Conservation (phyloP, 2,113 vertebrate species). For the Paradoxurus hermaphroditus region DNA sequence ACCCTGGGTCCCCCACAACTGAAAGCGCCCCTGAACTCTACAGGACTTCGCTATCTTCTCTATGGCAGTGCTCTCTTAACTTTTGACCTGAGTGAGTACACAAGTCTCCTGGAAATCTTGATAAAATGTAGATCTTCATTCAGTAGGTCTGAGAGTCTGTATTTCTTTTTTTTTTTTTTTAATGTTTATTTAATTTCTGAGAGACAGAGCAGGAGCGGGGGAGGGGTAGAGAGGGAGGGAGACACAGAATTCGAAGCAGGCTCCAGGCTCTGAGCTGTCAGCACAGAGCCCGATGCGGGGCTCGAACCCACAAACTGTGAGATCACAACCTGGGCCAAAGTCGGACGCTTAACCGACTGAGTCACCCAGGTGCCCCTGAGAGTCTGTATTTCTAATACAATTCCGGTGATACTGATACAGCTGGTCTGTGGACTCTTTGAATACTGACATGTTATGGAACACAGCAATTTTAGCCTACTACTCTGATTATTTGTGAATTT, state of each 20-base stretch:
- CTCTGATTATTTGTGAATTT: neutral
- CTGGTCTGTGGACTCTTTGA: neutral
- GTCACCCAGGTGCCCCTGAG: no score
- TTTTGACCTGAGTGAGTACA: neutral
- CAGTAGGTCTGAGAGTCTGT: neutral
- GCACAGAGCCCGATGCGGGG: no score
- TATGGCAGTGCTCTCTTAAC: neutral
- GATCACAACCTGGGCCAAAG: no score
- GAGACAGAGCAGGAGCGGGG: no score
- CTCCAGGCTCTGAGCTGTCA: no score
- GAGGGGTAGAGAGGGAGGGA: no score
- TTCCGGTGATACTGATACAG: neutral
- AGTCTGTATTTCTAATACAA: neutral
- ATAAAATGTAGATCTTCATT: conserved; percentile 14
- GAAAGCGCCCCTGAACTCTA: neutral
- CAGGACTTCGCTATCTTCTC: neutral
- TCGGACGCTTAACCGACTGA: no score
- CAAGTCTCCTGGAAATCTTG: neutral
- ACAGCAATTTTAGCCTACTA: neutral
- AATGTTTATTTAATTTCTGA: no score
- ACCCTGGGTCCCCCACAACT: neutral
- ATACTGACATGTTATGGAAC: neutral
- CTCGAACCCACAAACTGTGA: no score
- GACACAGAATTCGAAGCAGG: no score
- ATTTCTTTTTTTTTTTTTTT: no score